Base-by-base conservation (phyloP, 2,113 vertebrate genomes). In the Psittacara wagleri region DNA sequence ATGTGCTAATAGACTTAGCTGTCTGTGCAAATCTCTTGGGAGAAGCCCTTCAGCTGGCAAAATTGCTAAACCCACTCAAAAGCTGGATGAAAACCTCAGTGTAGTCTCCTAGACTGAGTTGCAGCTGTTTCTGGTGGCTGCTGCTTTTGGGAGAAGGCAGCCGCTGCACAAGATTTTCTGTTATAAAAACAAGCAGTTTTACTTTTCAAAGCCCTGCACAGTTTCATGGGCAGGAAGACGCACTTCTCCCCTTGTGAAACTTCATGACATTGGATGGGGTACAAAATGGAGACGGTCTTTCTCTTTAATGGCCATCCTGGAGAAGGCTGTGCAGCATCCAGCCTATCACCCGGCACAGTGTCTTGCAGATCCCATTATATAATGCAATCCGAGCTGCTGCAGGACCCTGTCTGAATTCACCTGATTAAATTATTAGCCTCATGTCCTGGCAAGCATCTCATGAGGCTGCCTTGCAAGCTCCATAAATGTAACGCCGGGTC, bases 391-490 rank as follows among this genome's bases (percentile, higher is more conserved):
- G 94, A 97, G 90, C 83, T 0, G 2, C 75, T 0, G 4, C 75
- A 68, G 83, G 88, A 95, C 92, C 83, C 74, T 2, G 0, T 78
- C 62, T 96, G 90, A 95, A 94, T 95, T 95, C 94, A 92, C 76
- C 79, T 94, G 92, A 95, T 96, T 96, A 92, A 96, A 96, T 92
- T 91, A 88, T 97, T 94, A 93, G 75, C 90, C 43, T 92, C 39
- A 63, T 95, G 95, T 96, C 95, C 90, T 93, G 93, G 94, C 92
- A 95, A 93, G 25, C 86, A 96, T 96, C 83, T 96, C 93, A 57
- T 1, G 1, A 91, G 80, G 85, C 88, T 96, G 95, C 81, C 67
- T 86, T 52, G 57, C 24, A 2, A 92, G 89, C 61, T 72, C 14
- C 17, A 43, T 83, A 76, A 87, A 85, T 51, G 41, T 72, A 64